phyloP scores from a whole-genome alignment of 2,888 invertebrate species.

The Beris morrisii region DNA sequence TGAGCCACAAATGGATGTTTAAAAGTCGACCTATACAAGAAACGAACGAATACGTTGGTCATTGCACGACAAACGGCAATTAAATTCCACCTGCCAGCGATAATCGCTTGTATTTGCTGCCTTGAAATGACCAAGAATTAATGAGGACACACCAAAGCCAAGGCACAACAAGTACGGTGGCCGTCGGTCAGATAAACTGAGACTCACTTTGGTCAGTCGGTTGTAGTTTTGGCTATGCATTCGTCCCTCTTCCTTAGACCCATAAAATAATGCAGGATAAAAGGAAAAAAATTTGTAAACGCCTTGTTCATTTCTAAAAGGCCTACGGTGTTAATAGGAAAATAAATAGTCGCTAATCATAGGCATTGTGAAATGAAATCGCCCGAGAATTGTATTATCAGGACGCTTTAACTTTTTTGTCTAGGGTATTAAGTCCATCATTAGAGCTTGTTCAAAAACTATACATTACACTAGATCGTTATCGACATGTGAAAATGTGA shows the following conservation, averaged over 20 bases:
- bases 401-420: too few relatives aligned
- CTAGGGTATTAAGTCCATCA: too few relatives aligned
- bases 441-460: too few relatives aligned
- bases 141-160: slow-evolving; percentile 31
- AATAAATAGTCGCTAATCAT: slow-evolving; percentile 39
- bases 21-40: slow-evolving; percentile 23
- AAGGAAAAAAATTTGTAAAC: slow-evolving; percentile 3
- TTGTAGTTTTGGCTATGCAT: slow-evolving; percentile 13
- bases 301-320: slow-evolving; percentile 12
- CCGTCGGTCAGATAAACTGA: slow-evolving; percentile 22
- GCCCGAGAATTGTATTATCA: not conserved
- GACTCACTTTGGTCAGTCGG: slow-evolving; percentile 15
- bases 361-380: not conserved
- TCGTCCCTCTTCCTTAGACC: slow-evolving; percentile 6
- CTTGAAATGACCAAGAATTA: slow-evolving; percentile 33
- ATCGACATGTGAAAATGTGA: too few relatives aligned
- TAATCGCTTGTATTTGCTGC: slow-evolving; percentile 36
- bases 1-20: slow-evolving; percentile 29
- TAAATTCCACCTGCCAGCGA: slow-evolving; percentile 38
- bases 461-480: too few relatives aligned
- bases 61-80: slow-evolving; percentile 38
- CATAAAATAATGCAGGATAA: not conserved
- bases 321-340: slow-evolving; percentile 36
- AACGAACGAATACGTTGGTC: slow-evolving; percentile 31
- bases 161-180: slow-evolving; percentile 27